Percentiles rank a stretch among this genome's conserved stretches.
These are phyloP conservation scores for Pristionchus pacificus DNA, from an alignment of 1,140 invertebrate species.

Conservation along the genomic window DNA sequence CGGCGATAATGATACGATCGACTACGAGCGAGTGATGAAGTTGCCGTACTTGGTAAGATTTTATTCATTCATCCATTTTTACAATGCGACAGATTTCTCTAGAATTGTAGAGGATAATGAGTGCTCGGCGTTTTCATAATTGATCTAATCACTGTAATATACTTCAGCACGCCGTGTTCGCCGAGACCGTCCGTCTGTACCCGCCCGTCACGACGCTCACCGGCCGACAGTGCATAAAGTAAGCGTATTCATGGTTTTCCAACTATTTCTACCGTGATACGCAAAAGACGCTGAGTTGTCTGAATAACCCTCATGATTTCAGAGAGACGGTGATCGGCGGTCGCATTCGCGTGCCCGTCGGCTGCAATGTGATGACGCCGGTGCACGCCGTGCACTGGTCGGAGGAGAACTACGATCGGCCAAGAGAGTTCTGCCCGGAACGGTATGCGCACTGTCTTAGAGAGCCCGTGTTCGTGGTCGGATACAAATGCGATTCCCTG, in stretches of 20 bases:
- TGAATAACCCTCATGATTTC: no score
- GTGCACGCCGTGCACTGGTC: slow-evolving; percentile 57
- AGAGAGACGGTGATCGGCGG: neutral
- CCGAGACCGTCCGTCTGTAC: neutral
- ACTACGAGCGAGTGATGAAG: slow-evolving; percentile 2
- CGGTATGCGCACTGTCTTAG: neutral
- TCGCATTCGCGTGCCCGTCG: slow-evolving; percentile 26
- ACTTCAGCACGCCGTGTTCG: neutral
- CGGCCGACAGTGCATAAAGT: neutral
- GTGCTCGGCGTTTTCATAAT: no score
- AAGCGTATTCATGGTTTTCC: no score
- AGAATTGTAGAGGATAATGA: neutral
- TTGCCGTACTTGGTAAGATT: slow-evolving; percentile 9
- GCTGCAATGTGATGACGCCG: slow-evolving; percentile 47
- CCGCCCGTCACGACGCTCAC: neutral
- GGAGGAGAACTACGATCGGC: slow-evolving; percentile 51
- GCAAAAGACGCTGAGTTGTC: no score
- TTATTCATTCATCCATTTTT: no score
- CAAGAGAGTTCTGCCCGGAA: slow-evolving; percentile 48
- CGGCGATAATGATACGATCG: slow-evolving; percentile 54
- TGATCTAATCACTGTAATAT: no score
- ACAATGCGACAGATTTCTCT: no score
- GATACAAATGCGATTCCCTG: no score
- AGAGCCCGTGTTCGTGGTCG: no score
- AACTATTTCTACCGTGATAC: no score